phyloP scores from a whole-genome alignment of 2,113 vertebrate species.

The Cryptoleucopteryx plumbea region DNA sequence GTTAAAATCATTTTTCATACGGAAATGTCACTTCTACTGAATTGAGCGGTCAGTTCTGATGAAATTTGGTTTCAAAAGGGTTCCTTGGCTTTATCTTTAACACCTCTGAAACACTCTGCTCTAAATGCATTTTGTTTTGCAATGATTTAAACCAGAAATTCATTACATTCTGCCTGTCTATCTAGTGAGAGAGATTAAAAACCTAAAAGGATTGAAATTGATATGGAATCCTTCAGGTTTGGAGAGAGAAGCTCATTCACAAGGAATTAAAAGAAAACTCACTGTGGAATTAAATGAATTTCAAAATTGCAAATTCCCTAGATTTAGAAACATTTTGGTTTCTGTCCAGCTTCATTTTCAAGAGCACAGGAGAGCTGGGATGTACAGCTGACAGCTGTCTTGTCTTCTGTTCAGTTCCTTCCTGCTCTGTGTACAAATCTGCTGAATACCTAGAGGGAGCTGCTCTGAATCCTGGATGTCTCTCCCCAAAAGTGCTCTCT shows the following conservation, averaged over 20 bases:
- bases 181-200: slow-evolving; percentile 34
- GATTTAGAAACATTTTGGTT: slow-evolving; percentile 45
- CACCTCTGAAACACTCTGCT: background rate
- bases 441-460: background rate
- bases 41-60: background rate
- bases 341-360: slow-evolving; percentile 42
- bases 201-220: slow-evolving; percentile 23
- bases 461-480: background rate
- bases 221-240: slow-evolving; percentile 40
- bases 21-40: background rate
- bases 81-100: background rate
- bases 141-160: slow-evolving; percentile 22
- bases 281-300: slow-evolving; percentile 27
- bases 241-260: slow-evolving; percentile 30
- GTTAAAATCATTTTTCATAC: background rate
- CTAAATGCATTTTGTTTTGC: slow-evolving; percentile 34
- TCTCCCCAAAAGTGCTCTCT: background rate
- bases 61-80: background rate
- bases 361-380: background rate
- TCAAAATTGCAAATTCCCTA: slow-evolving; percentile 29
- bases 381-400: slow-evolving; percentile 57
- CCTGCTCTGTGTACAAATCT: background rate
- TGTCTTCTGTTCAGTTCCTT: background rate
- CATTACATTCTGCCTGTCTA: background rate
- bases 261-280: slow-evolving; percentile 34